Base-by-base conservation (phyloP, 2,113 vertebrate genomes). In the Marcusenius ussheri region DNA sequence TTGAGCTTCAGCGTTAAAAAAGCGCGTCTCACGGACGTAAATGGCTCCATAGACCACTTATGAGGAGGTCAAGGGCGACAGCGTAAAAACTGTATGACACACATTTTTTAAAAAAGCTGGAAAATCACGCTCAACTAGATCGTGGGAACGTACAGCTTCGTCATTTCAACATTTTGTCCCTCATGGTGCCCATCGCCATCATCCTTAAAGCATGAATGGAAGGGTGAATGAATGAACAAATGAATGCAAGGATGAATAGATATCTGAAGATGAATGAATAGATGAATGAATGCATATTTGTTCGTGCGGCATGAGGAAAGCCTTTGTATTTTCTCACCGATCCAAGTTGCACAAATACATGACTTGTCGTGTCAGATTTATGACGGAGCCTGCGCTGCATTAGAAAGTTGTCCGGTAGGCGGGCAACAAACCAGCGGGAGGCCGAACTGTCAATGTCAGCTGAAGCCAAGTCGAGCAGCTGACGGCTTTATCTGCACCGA, bases 361-460 rank as follows among this genome's bases (percentile, higher is more conserved):
- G 31, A 74, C 66, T 35, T 35, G 66, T 62, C 58, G 58, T 39
- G 35, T 15, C 74, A 42, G 15, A 42, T 15, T 19, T 42, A 80
- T 80, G 74, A 11, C 35, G 74, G 35, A 42, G 11, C 31, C 35
- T 5, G 35, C 5, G 35, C 35, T 15, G 74, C 35, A 31, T 80
- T 39, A 19, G 35, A 80, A 80, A 80, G 74, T 80, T 80, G 74
- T 17, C 74, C 31, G 74, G 74, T 70, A 70, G 62, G 62, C 62
- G 62, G 62, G 62, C n/a, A 70, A 31, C n/a, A 70, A 27, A 31
- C 62, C 62, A 27, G 62, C n/a, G 27, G n/a, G 62, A 31, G n/a
- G 62, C n/a, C 62, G n/a, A 70, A 70, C 74, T 80, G 74, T 80
- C 74, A 35, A 80, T 80, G 74, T 42, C 74, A 80, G 74, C 74